Evolutionary conservation across 2,888 invertebrate genomes (phyloP), one percentile per base, ranked within the genome.

Genomic region (Cephus rjabovi): DNA sequence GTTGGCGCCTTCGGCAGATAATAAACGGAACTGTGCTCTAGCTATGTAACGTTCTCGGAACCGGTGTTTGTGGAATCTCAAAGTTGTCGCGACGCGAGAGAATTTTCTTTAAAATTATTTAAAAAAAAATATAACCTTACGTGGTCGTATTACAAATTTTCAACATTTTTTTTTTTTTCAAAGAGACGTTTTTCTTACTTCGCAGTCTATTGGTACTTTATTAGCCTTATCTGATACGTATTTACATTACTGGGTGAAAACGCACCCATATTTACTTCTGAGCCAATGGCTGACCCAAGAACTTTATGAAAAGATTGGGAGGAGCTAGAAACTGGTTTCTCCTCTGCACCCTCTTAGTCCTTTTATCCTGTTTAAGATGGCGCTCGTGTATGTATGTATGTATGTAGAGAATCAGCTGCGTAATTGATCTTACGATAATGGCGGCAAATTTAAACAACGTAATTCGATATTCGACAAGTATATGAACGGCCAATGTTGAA

Each of bases 301-400:
- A 81, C 73, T 79, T 79, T 74, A 76, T 80, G 80, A 81, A 81
- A 77, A 75, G 76, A 75, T 78, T 84, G 83, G 86, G 88, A 82
- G 84, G 86, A 86, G 85, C 81, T 78, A 78, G 79, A 81, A 86
- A 88, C 31, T 86, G 85, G 85, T 83, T 87, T 86, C 83, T 77
- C 76, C 78, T 34, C 74, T 33, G 71, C 71, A 71, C 71, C 71
- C 71, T 71, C 71, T 34, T 71, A 56, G 56, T 56, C 56, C 56
- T 56, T 56, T 23, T 56, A 56, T 56, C 56, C 23, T 56, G 56
- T 56, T 56, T 56, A 56, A 56, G 56, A 56, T 56, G 56, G 56
- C 56, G 56, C 56, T 56, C 56, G 56, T 56, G 56, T 56, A 56
- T 56, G 56, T 56, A 56, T 56, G 56, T 56, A 56, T 56, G 56